phyloP scores from a whole-genome alignment of 1,140 invertebrate species.

The Anastrepha ludens region DNA sequence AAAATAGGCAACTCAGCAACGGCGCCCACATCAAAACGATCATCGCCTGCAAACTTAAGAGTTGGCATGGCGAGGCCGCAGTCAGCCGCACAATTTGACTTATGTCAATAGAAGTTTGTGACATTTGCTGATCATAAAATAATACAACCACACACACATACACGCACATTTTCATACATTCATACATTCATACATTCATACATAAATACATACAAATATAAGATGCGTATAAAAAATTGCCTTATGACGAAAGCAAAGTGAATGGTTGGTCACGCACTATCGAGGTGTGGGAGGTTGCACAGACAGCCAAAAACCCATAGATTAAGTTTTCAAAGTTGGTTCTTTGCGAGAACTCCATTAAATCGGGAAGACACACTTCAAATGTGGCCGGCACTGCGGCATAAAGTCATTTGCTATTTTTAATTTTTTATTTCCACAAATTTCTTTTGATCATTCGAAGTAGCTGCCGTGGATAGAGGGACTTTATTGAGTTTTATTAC shows the following conservation, averaged over 20 bases:
- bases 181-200: not conserved
- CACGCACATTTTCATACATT: not conserved
- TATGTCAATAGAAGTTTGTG: constrained; percentile 58
- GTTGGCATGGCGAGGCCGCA: not conserved
- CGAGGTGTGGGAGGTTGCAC: too few species aligned
- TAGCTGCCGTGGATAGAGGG: not conserved
- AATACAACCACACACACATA: not conserved
- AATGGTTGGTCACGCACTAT: not conserved
- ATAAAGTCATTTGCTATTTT: constrained; percentile 40
- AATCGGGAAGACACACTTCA: constrained; percentile 31
- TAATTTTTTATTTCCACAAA: constrained; percentile 31
- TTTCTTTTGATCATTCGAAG: constrained; percentile 11
- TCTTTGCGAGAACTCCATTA: constrained; percentile 16
- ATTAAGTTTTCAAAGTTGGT: constrained; percentile 3
- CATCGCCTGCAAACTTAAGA: not conserved
- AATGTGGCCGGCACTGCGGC: constrained; percentile 15
- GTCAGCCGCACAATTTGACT: constrained; percentile 49
- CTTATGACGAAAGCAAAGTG: not conserved
- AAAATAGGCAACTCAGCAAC: not conserved
- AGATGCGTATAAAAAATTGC: not conserved
- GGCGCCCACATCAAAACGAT: constrained; percentile 33
- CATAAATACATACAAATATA: not conserved
- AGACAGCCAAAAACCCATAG: not conserved
- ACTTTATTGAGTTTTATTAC: constrained; percentile 30
- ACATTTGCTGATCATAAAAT: constrained; percentile 59